These are phyloP conservation scores for Rutilus rutilus DNA, from an alignment of 2,113 vertebrate species.

Conservation along the genomic window DNA sequence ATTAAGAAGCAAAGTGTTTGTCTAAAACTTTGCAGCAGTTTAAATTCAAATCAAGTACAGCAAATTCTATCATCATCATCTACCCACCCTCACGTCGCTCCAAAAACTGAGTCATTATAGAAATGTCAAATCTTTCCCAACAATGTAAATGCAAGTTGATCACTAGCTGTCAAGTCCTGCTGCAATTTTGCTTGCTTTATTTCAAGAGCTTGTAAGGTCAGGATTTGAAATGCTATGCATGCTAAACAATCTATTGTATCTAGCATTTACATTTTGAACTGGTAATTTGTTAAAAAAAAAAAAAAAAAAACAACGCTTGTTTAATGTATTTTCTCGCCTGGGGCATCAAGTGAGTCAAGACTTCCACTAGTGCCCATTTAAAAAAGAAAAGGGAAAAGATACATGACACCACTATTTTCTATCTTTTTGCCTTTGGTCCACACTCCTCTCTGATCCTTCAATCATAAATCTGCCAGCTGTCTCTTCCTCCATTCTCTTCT, in stretches of 20 bases:
- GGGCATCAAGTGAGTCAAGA: not conserved
- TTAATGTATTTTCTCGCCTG: not conserved
- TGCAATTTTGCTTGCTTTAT: constrained; percentile 7
- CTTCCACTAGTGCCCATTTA: not conserved
- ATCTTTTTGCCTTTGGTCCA: not conserved
- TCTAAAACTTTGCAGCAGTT: not conserved
- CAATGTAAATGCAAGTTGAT: not conserved
- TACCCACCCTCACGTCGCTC: not conserved
- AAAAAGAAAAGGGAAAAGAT: not conserved
- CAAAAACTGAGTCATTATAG: not conserved
- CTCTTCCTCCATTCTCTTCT: constrained; percentile 25
- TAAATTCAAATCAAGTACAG: not conserved
- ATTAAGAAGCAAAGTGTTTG: not conserved
- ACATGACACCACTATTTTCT: not conserved
- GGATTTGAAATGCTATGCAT: not conserved
- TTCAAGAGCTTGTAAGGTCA: not conserved
- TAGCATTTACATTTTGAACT: not conserved
- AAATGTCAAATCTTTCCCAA: constrained; percentile 4
- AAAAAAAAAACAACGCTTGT: too few species aligned
- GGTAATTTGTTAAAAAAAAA: not conserved
- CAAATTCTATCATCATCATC: not conserved
- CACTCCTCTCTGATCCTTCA: constrained; percentile 20
- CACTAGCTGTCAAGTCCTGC: not conserved
- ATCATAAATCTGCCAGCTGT: constrained; percentile 47
- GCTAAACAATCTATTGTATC: not conserved